Base-by-base conservation (phyloP, 1,140 invertebrate species). In the Orius insidiosus region DNA sequence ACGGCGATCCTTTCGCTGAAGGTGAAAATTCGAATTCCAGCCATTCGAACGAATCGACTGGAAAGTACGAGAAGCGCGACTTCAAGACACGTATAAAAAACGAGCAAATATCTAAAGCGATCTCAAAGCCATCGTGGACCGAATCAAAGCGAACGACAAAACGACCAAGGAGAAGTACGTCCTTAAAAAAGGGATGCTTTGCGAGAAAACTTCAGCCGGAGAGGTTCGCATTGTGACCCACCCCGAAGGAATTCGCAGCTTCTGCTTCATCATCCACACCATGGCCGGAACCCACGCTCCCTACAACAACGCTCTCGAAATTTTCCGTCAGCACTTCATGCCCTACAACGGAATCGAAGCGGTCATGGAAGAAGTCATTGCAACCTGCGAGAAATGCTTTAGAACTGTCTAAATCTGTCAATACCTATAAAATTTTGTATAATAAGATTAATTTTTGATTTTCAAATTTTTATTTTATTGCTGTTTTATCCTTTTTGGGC, bases 281-380 rank as follows among this genome's bases (percentile, higher is more conserved):
- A 40, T 40, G 38, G 38, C 38, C 2, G 9, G 11, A 13, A 40
- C 10, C 18, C 42, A 30, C 15, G 42, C 31, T 44, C 24, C 42
- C 8, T 19, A 24, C 10, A 6, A 31, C 4, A 44, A 44, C 16
- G 30, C 24, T 24, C n/a, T 44, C 24, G 3, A n/a, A 6, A 19
- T 44, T 31, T 32, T 44, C 19, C 16, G 30, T 13, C 5, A 44
- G 30, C 24, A 44, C 30, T 44, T 44, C 15, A 32, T 24, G 16
- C 42, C n/a, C 16, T 24, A 24, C n/a, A 5, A 30, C 9, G 16
- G 16, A 15, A 16, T 40, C 9, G 11, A 40, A 10, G 16, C 5
- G 5, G 16, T 18, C 9, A 16, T 40, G 11, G 16, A 13, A 10
- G 16, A 15, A 40, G 38, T 40, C 16, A 10, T 40, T 13, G 4